Percentiles rank a stretch among this genome's conserved stretches.
Evolutionary conservation across 2,888 invertebrate genomes (phyloP).

Genomic region (Eugnorisma glareosa): DNA sequence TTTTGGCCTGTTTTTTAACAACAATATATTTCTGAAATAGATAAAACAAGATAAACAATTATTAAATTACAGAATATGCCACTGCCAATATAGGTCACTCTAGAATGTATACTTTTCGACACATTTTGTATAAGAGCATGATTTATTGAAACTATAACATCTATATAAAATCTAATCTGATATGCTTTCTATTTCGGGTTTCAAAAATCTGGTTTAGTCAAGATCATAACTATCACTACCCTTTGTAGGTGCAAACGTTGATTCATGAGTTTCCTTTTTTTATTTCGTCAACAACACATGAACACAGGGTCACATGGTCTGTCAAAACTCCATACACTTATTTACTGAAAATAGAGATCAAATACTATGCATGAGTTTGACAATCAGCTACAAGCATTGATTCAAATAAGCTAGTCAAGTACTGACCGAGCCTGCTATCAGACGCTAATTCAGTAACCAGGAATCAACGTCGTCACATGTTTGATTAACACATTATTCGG

Average conservation of each 20-base stretch:
- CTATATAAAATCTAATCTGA: conserved; percentile 69
- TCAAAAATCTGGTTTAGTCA: conserved; percentile 49
- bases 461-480: conserved; percentile 56
- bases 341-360: conserved; percentile 59
- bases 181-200: conserved; percentile 68
- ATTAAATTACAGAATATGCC: conserved; percentile 67
- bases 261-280: conserved; percentile 39
- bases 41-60: conserved; percentile 71
- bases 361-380: conserved; percentile 46
- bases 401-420: conserved; percentile 40
- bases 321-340: conserved; percentile 36
- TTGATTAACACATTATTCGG: conserved; percentile 53
- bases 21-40: conserved; percentile 80
- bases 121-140: conserved; percentile 66
- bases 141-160: conserved; percentile 70
- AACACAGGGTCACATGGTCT: conserved; percentile 28
- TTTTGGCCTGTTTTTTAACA: conserved; percentile 84
- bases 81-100: conserved; percentile 63
- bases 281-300: conserved; percentile 20
- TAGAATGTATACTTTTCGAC: conserved; percentile 54
- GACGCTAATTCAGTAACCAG: conserved; percentile 32
- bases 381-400: conserved; percentile 40
- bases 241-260: conserved; percentile 33
- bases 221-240: conserved; percentile 26
- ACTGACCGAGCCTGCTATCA: conserved; percentile 22